These are phyloP conservation scores for Nebria salina DNA, from an alignment of 2,888 invertebrate species.

Conservation along the genomic window DNA sequence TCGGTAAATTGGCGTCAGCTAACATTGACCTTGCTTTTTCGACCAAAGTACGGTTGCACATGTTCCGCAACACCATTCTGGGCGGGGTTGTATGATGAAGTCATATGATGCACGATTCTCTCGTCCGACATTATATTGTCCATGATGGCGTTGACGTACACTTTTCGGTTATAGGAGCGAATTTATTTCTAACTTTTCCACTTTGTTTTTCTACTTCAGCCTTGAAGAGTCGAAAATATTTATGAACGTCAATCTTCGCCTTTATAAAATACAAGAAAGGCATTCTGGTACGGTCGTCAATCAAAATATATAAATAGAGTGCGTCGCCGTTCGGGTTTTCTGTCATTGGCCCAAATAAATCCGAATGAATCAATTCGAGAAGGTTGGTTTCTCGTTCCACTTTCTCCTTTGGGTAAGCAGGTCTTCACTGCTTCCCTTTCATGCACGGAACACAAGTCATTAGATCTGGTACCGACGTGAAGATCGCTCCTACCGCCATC, in stretches of 20 bases:
- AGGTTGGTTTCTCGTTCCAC: too few species aligned
- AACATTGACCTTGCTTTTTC: too few species aligned
- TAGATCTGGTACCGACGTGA: too few species aligned
- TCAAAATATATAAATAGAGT: slow-evolving; percentile 53
- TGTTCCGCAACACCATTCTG: too few species aligned
- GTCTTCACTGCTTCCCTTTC: too few species aligned
- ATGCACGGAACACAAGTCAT: too few species aligned
- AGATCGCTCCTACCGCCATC: too few species aligned
- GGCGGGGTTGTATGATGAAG: slow-evolving; percentile 51
- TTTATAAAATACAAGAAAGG: slow-evolving; percentile 52
- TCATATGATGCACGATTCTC: slow-evolving; percentile 54
- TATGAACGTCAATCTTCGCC: slow-evolving; percentile 51
- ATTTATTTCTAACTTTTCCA: slow-evolving; percentile 50
- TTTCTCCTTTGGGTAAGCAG: too few species aligned
- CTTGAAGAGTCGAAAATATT: too few species aligned
- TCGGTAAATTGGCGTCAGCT: too few species aligned
- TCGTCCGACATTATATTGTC: slow-evolving; percentile 49
- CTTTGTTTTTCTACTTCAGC: slow-evolving; percentile 55
- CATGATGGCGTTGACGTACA: slow-evolving; percentile 49
- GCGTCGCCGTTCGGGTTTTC: slow-evolving; percentile 48
- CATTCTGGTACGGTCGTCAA: slow-evolving; percentile 53
- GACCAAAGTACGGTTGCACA: too few species aligned
- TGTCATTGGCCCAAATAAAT: slow-evolving; percentile 51
- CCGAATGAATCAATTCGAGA: slow-evolving; percentile 53
- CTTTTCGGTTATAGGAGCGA: slow-evolving; percentile 53